Evolutionary conservation across 2,888 invertebrate genomes (phyloP).

Genomic region (Urechis unicinctus): DNA sequence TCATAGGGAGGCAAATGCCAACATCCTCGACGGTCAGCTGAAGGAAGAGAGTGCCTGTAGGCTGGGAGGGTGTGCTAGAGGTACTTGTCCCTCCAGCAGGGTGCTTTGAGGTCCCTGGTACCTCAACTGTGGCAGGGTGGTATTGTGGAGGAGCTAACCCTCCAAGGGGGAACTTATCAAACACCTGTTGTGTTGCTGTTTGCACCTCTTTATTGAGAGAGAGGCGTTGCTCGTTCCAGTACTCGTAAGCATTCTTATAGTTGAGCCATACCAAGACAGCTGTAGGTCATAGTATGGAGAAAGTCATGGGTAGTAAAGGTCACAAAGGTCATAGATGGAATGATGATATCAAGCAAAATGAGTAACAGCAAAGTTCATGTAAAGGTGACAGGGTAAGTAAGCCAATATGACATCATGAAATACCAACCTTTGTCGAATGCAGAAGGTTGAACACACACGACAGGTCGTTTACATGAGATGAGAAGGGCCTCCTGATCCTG

Average conservation of each 20-base stretch:
- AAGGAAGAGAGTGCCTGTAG: conserved; percentile 78
- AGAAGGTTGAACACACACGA: conserved; percentile 92
- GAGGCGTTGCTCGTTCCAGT: conserved; percentile 94
- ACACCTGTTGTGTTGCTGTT: conserved; percentile 56
- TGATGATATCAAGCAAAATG: no score
- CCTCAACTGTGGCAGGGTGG: neutral
- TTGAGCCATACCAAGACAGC: conserved; percentile 94
- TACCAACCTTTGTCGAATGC: conserved; percentile 92
- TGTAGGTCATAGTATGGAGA: conserved; percentile 16
- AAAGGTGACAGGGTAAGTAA: no score
- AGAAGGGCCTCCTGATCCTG: conserved; percentile 54
- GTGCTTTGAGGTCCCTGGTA: neutral
- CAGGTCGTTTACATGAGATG: conserved; percentile 83
- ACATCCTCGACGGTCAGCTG: conserved; percentile 94
- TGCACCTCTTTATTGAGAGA: conserved; percentile 81
- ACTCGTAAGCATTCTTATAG: conserved; percentile 98
- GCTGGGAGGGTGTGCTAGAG: no score
- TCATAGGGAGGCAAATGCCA: conserved; percentile 88
- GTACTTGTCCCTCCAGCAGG: neutral
- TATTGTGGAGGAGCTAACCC: conserved; percentile 14
- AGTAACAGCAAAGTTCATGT: no score
- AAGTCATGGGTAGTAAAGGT: no score
- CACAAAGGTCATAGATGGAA: no score
- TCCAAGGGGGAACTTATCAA: conserved; percentile 61
- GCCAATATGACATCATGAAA: no score